phyloP scores from a whole-genome alignment of 1,140 invertebrate species.

The Neodiprion lecontei region DNA sequence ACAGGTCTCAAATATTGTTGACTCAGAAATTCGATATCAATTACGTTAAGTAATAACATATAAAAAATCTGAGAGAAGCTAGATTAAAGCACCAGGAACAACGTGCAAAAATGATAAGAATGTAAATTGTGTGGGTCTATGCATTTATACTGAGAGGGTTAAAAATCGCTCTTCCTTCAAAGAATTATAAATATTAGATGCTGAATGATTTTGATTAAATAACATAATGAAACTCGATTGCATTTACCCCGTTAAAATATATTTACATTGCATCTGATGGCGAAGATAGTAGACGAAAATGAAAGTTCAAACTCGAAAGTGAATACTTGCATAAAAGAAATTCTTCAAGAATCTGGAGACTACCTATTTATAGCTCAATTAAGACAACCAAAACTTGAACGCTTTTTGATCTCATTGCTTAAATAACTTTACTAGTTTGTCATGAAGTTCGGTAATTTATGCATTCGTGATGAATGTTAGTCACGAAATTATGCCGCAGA shows the following conservation, averaged over 20 bases:
- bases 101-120: neutral
- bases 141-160: neutral
- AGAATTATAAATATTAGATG: neutral
- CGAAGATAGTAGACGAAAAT: neutral
- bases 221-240: neutral
- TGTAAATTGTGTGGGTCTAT: neutral
- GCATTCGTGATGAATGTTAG: too few species aligned
- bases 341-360: neutral
- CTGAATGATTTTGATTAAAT: neutral
- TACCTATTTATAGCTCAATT: neutral
- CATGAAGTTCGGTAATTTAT: neutral
- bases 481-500: too few species aligned
- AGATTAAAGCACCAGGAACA: conserved; percentile 5
- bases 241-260: neutral
- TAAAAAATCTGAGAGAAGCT: neutral
- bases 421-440: neutral
- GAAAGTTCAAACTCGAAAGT: neutral
- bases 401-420: neutral
- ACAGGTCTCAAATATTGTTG: too few species aligned
- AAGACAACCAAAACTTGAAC: neutral
- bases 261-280: too few species aligned
- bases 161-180: neutral
- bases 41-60: too few species aligned
- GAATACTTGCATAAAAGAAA: neutral
- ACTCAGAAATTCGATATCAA: too few species aligned